A percentile compares a stretch with the other conserved stretches of the same genome.
These are phyloP conservation scores for Hemistola chrysoprasaria DNA, from an alignment of 2,888 invertebrate genomes.

Conservation along the genomic window DNA sequence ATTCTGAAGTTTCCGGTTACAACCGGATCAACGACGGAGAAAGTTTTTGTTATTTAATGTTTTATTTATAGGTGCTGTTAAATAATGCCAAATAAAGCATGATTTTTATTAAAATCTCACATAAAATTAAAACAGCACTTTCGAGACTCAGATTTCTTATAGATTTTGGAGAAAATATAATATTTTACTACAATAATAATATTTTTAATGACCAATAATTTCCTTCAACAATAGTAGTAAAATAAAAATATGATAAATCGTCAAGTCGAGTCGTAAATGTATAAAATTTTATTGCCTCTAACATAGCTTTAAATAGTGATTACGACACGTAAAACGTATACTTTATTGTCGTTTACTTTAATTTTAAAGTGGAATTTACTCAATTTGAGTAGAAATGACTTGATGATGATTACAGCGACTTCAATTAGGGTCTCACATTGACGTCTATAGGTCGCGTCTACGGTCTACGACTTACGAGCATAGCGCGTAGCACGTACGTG, in stretches of 20 bases:
- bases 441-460: conserved; percentile 22
- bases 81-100: too few species aligned
- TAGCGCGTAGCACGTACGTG: conserved; percentile 17
- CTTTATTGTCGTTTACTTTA: conserved; percentile 26
- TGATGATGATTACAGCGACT: conserved; percentile 1
- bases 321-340: conserved; percentile 27
- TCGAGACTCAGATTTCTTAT: too few species aligned
- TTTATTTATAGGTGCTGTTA: too few species aligned
- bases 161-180: too few species aligned
- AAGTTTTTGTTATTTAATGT: conserved; percentile 1
- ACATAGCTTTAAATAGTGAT: conserved; percentile 24
- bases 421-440: conserved; percentile 14
- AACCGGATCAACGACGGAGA: conserved; percentile 26
- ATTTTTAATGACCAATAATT: conserved; percentile 19
- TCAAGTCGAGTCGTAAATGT: conserved; percentile 27
- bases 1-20: conserved; percentile 38
- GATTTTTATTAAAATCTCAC: too few species aligned
- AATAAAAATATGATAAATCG: conserved; percentile 27
- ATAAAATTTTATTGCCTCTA: conserved; percentile 20
- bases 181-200: too few species aligned
- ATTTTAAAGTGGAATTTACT: conserved; percentile 19
- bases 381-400: conserved; percentile 14
- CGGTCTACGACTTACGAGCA: too few species aligned
- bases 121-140: too few species aligned
- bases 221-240: conserved; percentile 14